phyloP scores from a whole-genome alignment of 2,888 invertebrate species.

The Blastobasis lacticolella region DNA sequence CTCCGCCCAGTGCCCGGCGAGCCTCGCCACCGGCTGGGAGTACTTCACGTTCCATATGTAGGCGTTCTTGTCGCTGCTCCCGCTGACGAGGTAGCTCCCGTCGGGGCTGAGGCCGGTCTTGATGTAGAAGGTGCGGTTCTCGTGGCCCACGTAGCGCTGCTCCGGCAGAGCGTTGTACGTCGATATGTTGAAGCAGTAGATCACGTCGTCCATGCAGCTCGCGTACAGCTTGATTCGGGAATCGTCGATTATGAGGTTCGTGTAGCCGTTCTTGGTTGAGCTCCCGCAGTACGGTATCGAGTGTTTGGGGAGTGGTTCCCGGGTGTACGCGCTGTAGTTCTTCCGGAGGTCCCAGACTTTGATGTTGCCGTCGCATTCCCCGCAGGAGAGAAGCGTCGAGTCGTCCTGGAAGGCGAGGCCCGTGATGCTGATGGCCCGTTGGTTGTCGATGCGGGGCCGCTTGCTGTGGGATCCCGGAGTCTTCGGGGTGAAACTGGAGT shows the following conservation, averaged over 20 bases:
- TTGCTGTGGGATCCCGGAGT: slow-evolving; percentile 71
- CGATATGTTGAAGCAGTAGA: slow-evolving; percentile 88
- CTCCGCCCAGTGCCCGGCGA: slow-evolving; percentile 87
- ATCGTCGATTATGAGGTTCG: slow-evolving; percentile 84
- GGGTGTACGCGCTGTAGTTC: slow-evolving; percentile 80
- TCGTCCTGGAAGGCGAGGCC: slow-evolving; percentile 89
- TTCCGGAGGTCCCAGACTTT: slow-evolving; percentile 92
- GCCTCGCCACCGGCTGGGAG: slow-evolving; percentile 78
- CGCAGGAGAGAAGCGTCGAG: slow-evolving; percentile 85
- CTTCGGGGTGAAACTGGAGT: slow-evolving; percentile 60
- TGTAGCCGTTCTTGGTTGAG: slow-evolving; percentile 81
- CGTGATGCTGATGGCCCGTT: slow-evolving; percentile 83
- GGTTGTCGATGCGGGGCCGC: slow-evolving; percentile 58
- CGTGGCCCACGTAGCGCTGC: slow-evolving; percentile 80
- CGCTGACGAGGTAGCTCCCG: slow-evolving; percentile 86
- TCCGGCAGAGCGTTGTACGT: slow-evolving; percentile 79
- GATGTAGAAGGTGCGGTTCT: slow-evolving; percentile 88
- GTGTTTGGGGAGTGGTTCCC: slow-evolving; percentile 81
- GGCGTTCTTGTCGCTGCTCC: slow-evolving; percentile 90
- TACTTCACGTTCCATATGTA: slow-evolving; percentile 87
- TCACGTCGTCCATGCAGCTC: slow-evolving; percentile 89
- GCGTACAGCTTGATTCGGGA: slow-evolving; percentile 82
- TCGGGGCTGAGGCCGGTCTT: slow-evolving; percentile 88
- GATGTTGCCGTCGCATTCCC: slow-evolving; percentile 89
- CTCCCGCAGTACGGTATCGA: slow-evolving; percentile 83